Percentiles rank a stretch among this genome's conserved stretches.
These are phyloP conservation scores for Epirrhoe tristata DNA, from an alignment of 2,888 invertebrate genomes.

Conservation along the genomic window DNA sequence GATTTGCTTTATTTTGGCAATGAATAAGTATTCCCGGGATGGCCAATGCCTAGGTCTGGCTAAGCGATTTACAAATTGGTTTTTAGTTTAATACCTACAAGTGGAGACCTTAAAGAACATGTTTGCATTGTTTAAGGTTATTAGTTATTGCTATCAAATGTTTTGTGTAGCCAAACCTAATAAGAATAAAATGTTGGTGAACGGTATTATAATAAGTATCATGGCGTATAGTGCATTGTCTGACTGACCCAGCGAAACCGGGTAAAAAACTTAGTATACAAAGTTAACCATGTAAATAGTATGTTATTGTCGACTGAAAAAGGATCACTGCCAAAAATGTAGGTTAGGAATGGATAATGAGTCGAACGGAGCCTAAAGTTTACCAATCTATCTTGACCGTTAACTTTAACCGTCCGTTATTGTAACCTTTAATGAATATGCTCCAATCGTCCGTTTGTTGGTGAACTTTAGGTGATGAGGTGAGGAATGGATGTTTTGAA, in stretches of 20 bases:
- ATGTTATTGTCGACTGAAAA: conserved; percentile 9
- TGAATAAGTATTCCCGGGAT: neutral
- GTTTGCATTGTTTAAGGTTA: no score
- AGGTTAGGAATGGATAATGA: conserved; percentile 13
- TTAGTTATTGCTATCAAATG: no score
- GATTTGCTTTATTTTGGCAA: conserved; percentile 3
- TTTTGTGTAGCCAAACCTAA: no score
- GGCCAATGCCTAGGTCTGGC: neutral
- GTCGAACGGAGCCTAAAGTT: conserved; percentile 3
- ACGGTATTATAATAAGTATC: no score
- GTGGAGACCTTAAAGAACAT: no score
- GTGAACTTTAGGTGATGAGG: neutral
- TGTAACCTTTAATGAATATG: neutral
- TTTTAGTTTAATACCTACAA: neutral
- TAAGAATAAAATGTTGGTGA: no score
- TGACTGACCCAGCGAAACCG: neutral
- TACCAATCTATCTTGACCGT: neutral
- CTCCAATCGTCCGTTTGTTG: neutral
- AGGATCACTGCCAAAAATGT: conserved; percentile 24
- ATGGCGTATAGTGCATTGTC: neutral
- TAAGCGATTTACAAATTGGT: neutral
- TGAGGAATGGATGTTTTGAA: neutral
- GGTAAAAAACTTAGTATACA: neutral
- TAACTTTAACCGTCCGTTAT: conserved; percentile 2
- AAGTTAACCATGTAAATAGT: neutral